Percentiles rank a stretch among this genome's conserved stretches.
These are phyloP conservation scores for Cryptomyrus ogoouensis DNA, from an alignment of 2,113 vertebrate species.

Conservation along the genomic window DNA sequence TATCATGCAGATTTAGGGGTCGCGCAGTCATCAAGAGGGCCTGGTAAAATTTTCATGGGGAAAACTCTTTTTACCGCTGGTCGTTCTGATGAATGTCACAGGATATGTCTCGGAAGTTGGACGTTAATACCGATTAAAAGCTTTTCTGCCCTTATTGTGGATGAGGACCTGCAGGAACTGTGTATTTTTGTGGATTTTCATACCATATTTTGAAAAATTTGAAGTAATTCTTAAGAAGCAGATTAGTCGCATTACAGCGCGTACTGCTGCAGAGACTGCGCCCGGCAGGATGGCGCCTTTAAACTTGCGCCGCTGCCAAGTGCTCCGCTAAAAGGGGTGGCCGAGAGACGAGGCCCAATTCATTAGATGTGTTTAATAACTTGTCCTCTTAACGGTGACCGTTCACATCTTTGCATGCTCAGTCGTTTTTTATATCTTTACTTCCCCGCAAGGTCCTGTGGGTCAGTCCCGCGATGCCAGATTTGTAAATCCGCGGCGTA, in stretches of 20 bases:
- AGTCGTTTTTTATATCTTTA: constrained; percentile 25
- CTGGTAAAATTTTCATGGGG: neutral
- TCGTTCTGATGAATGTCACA: neutral
- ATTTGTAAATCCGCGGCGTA: constrained; percentile 31
- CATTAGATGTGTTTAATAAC: constrained; percentile 30
- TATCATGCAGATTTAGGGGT: neutral
- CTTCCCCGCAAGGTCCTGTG: constrained; percentile 11
- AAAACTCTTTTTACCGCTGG: neutral
- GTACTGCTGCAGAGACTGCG: neutral
- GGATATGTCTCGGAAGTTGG: neutral
- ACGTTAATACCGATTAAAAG: neutral
- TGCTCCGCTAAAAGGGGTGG: constrained; percentile 16
- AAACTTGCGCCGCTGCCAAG: constrained; percentile 26
- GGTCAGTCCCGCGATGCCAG: constrained; percentile 25
- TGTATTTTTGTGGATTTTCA: neutral
- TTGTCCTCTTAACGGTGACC: constrained; percentile 36
- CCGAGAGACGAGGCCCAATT: constrained; percentile 18
- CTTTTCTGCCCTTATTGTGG: neutral
- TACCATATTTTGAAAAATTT: neutral
- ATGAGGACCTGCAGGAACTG: neutral
- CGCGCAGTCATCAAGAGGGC: neutral
- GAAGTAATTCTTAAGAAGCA: neutral
- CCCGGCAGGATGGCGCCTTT: constrained; percentile 19
- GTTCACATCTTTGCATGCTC: constrained; percentile 35
- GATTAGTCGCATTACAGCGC: neutral